phyloP scores from a whole-genome alignment of 2,797 vertebrate genomes.

The Cyprinella venusta region DNA sequence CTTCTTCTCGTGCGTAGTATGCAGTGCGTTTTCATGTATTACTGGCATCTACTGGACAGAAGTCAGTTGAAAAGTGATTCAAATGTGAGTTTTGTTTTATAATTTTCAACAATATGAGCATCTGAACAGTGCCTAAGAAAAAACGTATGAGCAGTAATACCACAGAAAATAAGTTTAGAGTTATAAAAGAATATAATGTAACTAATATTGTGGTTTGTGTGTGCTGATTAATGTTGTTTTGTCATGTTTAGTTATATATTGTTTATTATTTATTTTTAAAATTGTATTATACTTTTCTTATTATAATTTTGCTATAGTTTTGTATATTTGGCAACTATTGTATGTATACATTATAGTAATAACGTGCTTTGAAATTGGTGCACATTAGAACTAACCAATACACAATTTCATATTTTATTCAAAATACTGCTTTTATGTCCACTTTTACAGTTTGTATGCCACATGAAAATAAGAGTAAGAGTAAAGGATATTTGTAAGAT shows the following conservation, averaged over 20 bases:
- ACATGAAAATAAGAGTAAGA: not conserved
- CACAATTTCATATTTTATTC: not conserved
- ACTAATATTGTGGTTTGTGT: not conserved
- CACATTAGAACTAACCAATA: not conserved
- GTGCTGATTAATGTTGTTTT: not conserved
- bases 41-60: slow-evolving; percentile 35
- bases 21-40: not conserved
- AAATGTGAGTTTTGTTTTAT: not conserved
- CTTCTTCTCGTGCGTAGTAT: slow-evolving; percentile 13
- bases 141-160: not conserved
- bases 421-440: not conserved
- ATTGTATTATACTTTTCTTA: not conserved
- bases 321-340: not conserved
- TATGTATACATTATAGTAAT: not conserved
- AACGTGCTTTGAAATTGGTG: not conserved
- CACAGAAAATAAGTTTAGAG: not conserved
- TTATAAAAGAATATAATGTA: not conserved
- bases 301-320: not conserved
- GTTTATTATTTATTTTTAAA: not conserved
- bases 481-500: not conserved
- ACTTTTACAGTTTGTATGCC: not conserved
- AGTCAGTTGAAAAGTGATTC: not conserved
- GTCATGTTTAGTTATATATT: not conserved
- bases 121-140: not conserved
- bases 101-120: not conserved